These are phyloP conservation scores for Microplitis manilae DNA, from an alignment of 2,888 invertebrate species.

Conservation along the genomic window DNA sequence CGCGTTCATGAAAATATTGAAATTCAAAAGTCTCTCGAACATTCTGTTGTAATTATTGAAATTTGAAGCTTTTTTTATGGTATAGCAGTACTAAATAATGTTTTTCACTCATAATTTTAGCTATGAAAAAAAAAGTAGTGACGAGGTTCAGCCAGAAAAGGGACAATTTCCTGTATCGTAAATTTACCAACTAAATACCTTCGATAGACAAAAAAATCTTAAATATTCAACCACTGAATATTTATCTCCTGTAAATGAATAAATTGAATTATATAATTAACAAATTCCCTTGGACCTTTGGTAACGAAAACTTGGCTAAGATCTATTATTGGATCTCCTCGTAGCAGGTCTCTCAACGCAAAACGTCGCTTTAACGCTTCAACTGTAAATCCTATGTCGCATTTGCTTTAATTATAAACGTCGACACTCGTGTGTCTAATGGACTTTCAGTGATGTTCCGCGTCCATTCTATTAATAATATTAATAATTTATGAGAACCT, in stretches of 20 bases:
- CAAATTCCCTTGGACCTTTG: conserved; percentile 9
- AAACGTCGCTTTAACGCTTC: conserved; percentile 10
- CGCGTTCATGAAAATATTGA: no score
- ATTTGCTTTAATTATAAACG: conserved; percentile 20
- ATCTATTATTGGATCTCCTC: conserved; percentile 33
- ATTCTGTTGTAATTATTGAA: no score
- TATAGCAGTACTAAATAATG: no score
- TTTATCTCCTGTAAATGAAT: background rate
- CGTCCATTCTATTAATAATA: background rate
- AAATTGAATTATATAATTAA: background rate
- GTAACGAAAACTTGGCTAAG: conserved; percentile 4
- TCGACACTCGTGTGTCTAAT: background rate
- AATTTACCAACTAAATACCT: no score
- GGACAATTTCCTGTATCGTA: no score
- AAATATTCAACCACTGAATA: background rate
- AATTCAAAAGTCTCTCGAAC: no score
- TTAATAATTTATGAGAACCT: background rate
- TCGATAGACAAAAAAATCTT: no score
- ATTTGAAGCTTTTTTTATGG: no score
- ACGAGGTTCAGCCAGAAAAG: no score
- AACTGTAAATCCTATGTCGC: conserved; percentile 15
- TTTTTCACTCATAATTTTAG: no score
- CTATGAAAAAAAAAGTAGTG: no score
- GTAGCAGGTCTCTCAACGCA: conserved; percentile 17
- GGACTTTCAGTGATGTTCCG: background rate